phyloP scores from a whole-genome alignment of 2,888 invertebrate species.

The Tortricodes alternella region DNA sequence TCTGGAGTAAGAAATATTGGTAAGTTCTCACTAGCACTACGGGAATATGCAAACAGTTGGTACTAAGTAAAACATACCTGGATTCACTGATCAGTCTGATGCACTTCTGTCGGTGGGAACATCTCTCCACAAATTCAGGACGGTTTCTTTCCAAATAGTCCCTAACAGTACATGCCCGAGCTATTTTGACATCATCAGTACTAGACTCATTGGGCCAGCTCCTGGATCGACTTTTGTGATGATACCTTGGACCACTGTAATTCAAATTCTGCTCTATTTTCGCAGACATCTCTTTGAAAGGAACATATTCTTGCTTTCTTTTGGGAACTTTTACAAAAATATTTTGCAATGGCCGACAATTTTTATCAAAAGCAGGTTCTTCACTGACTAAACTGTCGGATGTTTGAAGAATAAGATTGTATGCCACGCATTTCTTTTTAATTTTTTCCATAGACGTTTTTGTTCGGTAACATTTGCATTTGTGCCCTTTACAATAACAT shows the following conservation, averaged over 20 bases:
- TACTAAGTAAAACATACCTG: constrained; percentile 52
- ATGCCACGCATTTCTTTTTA: constrained; percentile 68
- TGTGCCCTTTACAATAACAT: constrained; percentile 59
- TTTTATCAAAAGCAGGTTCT: constrained; percentile 46
- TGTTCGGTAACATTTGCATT: constrained; percentile 55
- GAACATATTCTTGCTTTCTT: constrained; percentile 48
- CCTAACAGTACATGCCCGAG: constrained; percentile 77
- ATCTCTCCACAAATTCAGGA: constrained; percentile 85
- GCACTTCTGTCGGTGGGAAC: constrained; percentile 61
- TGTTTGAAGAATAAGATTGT: constrained; percentile 73
- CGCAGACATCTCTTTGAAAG: constrained; percentile 56
- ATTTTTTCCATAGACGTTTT: constrained; percentile 53
- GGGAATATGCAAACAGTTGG: neutral
- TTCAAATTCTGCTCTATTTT: constrained; percentile 52
- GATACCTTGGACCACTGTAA: constrained; percentile 41
- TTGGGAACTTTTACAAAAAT: constrained; percentile 70
- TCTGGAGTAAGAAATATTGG: constrained; percentile 72
- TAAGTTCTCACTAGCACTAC: constrained; percentile 44
- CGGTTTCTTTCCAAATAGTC: constrained; percentile 87
- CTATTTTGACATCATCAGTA: constrained; percentile 55
- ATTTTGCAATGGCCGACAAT: constrained; percentile 55
- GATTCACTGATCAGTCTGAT: constrained; percentile 63
- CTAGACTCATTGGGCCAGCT: constrained; percentile 66
- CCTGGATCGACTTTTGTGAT: constrained; percentile 46
- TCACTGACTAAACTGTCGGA: constrained; percentile 71